Evolutionary conservation across 2,888 invertebrate genomes (phyloP), one percentile per base, ranked within the genome.

Genomic region (Hermaeophaga mercurialis): DNA sequence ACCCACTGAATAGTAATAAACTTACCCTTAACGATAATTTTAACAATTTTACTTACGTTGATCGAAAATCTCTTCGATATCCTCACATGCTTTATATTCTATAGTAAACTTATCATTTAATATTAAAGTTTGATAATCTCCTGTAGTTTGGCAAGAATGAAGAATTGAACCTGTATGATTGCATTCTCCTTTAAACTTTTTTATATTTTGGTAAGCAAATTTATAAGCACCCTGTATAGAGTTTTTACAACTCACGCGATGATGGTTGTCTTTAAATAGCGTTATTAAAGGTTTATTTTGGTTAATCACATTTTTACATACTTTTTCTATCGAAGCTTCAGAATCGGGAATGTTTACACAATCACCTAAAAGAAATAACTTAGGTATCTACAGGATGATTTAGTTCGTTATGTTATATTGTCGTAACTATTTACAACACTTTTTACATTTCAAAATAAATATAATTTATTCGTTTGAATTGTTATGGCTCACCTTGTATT

Each of bases 71-170:
- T 89, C 91, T 9, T 89, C 86, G 91, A 94, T 93, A 60, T 91
- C 93, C 52, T 85, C 82, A 73, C 97, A 97, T 69, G 88, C 87
- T 64, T 91, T 89, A 75, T 96, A 97, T 1, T 94, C 93, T 64
- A 97, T 94, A 68, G 93, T 92, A 73, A 97, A 96, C 76, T 96
- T 96, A 75, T 96, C 94, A 80, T 97, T 97, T 47, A 94, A 93
- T 64, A 96, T 96, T 61, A 96, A 82, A 78, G 95, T 97, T 75
- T 95, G 92, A 28, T 28, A 28, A 8, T 95, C 94, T 56, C 97
- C 97, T 1, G 96, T 94, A 12, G 91, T 91, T 79, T 97, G 97
- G 74, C 97, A 97, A 0, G 96, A 96, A 68, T 87, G 86, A 62
- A 97, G 94, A 71, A 90, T 88, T 2, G 93, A 94, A 76, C 92